A percentile compares a stretch with the other conserved stretches of the same genome.
Evolutionary conservation across 2,797 vertebrate species (phyloP).

Genomic region (Channallabes apus): DNA sequence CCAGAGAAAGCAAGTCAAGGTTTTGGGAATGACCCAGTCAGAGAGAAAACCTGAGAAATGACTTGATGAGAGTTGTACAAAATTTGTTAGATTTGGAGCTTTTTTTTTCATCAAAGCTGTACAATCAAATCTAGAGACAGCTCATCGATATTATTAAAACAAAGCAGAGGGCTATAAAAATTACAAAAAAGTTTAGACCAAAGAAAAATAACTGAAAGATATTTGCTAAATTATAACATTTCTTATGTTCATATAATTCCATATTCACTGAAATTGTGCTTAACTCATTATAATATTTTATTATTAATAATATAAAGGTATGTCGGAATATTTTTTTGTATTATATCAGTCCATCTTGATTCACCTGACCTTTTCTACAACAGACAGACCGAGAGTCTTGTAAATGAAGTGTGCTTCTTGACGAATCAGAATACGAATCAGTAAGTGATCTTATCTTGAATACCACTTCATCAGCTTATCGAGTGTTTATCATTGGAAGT

Average conservation of each 20-base stretch:
- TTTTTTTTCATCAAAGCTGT: background rate
- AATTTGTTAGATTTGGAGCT: background rate
- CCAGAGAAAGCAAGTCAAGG: background rate
- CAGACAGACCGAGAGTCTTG: conserved; percentile 31
- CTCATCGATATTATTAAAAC: background rate
- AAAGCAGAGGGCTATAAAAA: conserved; percentile 2
- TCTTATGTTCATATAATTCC: background rate
- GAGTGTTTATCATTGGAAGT: conserved; percentile 23
- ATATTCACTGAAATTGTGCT: background rate
- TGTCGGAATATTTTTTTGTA: background rate
- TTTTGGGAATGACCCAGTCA: background rate
- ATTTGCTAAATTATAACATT: background rate
- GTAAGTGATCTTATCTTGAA: conserved; percentile 37
- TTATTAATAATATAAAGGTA: background rate
- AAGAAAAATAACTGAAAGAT: background rate
- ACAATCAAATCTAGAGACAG: background rate
- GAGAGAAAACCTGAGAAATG: background rate
- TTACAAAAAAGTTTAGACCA: background rate
- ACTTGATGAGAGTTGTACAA: background rate
- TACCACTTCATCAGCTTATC: conserved; percentile 20
- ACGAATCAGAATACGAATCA: conserved; percentile 25
- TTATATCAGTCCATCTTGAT: background rate
- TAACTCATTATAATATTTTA: background rate
- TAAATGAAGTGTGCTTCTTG: conserved; percentile 33
- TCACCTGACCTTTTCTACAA: conserved; percentile 12